Evolutionary conservation across 2,888 invertebrate species (phyloP).

Genomic region (Lepidonotus clava): DNA sequence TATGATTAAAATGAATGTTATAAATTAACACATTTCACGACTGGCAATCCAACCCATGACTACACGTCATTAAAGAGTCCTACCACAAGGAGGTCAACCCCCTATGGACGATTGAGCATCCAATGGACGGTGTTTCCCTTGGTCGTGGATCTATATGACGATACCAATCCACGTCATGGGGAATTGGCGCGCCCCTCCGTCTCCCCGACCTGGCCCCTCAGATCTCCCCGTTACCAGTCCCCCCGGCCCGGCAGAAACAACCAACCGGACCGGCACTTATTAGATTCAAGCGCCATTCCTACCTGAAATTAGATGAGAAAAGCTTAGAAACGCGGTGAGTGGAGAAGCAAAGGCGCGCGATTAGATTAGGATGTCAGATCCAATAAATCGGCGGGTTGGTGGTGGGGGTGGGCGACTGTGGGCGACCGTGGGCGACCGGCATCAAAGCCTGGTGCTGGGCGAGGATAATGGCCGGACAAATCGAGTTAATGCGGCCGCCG

Average conservation of each 20-base stretch:
- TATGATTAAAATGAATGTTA: too few species aligned
- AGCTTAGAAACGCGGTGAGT: constrained; percentile 2
- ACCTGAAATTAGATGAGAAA: constrained; percentile 27
- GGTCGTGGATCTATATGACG: too few species aligned
- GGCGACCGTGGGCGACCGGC: not conserved
- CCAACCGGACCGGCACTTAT: not conserved
- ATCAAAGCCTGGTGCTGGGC: not conserved
- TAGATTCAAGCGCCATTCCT: not conserved
- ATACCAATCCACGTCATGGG: too few species aligned
- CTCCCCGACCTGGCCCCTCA: not conserved
- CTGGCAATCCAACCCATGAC: too few species aligned
- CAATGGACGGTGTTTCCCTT: too few species aligned
- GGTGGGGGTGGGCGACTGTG: not conserved
- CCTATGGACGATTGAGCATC: too few species aligned
- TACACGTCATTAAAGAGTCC: too few species aligned
- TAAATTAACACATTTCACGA: too few species aligned
- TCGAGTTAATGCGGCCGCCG: not conserved
- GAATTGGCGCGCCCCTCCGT: too few species aligned
- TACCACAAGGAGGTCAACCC: too few species aligned
- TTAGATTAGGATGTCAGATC: constrained; percentile 6
- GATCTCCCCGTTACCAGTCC: not conserved
- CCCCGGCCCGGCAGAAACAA: not conserved
- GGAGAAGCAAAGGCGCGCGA: constrained; percentile 10
- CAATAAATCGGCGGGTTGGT: constrained; percentile 5
- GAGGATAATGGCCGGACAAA: constrained; percentile 4